A percentile compares a stretch with the other conserved stretches of the same genome.
Conservation (phyloP, 2,888 invertebrate genomes). For the Lochmaea crataegi region DNA sequence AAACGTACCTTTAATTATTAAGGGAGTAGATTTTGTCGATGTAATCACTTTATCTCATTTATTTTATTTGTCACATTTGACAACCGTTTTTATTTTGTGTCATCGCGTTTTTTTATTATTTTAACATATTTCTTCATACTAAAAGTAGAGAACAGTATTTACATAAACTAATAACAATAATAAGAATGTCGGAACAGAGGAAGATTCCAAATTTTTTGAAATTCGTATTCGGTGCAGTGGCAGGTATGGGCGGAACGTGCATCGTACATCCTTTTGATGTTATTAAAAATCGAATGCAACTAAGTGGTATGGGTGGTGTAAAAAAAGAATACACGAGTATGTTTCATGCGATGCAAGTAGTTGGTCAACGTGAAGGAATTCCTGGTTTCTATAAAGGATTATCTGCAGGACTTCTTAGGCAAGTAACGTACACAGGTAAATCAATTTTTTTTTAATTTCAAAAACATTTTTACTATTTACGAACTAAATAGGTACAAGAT, state of each 20-base stretch:
- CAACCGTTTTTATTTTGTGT: no score
- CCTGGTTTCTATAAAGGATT: neutral
- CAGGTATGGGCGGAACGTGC: neutral
- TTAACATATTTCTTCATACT: no score
- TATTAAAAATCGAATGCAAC: conserved; percentile 29
- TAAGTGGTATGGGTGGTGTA: neutral
- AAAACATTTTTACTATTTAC: neutral
- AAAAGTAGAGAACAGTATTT: no score
- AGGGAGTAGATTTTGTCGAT: no score
- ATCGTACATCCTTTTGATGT: conserved; percentile 26
- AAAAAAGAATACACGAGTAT: conserved; percentile 1
- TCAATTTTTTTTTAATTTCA: neutral
- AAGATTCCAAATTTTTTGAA: neutral
- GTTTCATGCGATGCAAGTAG: conserved; percentile 8
- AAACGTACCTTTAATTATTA: no score
- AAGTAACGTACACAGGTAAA: conserved; percentile 7
- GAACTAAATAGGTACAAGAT: conserved; percentile 83
- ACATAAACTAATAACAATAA: no score
- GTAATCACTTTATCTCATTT: no score
- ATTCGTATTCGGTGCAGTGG: neutral
- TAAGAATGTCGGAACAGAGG: neutral
- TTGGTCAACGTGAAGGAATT: neutral
- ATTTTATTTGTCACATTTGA: no score
- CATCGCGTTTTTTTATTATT: no score
- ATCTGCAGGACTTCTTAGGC: conserved; percentile 7